Evolutionary conservation across 2,797 vertebrate genomes (phyloP).

Genomic region (Neopelma chrysocephalum): DNA sequence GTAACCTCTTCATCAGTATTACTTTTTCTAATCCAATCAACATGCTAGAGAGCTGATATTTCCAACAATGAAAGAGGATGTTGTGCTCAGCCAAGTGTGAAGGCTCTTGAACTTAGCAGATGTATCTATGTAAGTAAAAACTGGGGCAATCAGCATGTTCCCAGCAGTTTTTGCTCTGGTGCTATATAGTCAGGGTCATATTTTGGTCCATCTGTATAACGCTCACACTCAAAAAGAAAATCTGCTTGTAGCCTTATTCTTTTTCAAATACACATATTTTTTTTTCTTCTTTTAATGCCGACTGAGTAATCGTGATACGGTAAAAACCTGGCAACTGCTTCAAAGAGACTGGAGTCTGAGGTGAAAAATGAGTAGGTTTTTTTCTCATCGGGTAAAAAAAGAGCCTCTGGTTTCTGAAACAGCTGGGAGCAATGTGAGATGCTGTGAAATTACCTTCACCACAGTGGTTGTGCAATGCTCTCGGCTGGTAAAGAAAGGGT

Average conservation of each 20-base stretch:
- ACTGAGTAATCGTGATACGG: not conserved
- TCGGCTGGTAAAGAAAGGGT: not conserved
- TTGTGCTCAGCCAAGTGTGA: not conserved
- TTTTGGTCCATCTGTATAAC: not conserved
- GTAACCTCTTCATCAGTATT: not conserved
- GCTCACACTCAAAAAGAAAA: not conserved
- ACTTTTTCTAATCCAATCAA: not conserved
- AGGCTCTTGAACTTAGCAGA: not conserved
- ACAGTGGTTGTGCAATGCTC: not conserved
- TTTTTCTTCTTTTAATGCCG: not conserved
- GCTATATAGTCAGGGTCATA: not conserved
- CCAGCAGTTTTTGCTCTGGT: not conserved
- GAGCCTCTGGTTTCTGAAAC: not conserved
- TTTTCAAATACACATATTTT: not conserved
- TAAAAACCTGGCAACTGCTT: not conserved
- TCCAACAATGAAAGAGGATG: not conserved
- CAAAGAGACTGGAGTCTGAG: not conserved
- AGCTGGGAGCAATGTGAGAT: not conserved
- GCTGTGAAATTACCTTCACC: conserved; percentile 1
- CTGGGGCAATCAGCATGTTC: not conserved
- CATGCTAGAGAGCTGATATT: not conserved
- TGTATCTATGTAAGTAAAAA: not conserved
- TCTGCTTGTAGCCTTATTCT: not conserved
- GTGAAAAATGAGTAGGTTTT: not conserved
- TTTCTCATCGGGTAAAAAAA: not conserved